A percentile compares a stretch with the other conserved stretches of the same genome.
These are phyloP conservation scores for Atta cephalotes DNA, from an alignment of 1,140 invertebrate species.

Conservation along the genomic window DNA sequence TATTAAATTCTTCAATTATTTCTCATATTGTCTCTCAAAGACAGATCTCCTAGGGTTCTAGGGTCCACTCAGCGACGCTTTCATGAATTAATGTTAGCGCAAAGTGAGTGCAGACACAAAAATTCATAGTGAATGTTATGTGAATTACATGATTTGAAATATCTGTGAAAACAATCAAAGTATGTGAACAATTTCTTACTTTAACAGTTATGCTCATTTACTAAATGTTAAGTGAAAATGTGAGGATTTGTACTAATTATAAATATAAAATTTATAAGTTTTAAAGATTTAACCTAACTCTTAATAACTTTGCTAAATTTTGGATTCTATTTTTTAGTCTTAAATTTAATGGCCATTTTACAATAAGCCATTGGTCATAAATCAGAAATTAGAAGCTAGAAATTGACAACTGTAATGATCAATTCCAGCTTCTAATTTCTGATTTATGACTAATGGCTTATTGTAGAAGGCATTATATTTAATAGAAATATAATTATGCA, in stretches of 20 bases:
- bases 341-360: not conserved
- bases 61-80: constrained; percentile 70
- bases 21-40: constrained; percentile 44
- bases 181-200: constrained; percentile 26
- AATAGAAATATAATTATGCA: constrained; percentile 22
- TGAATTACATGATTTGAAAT: constrained; percentile 33
- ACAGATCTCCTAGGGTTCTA: constrained; percentile 71
- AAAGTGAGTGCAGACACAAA: constrained; percentile 65
- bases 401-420: no score
- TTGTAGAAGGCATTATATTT: no score
- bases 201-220: constrained; percentile 38
- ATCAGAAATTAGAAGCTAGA: no score
- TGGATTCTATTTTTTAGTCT: not conserved
- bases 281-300: not conserved
- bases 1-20: constrained; percentile 37
- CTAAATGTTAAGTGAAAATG: constrained; percentile 29
- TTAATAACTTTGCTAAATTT: no score
- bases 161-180: constrained; percentile 38
- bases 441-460: no score
- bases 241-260: constrained; percentile 48
- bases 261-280: constrained; percentile 2
- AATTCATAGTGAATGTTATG: constrained; percentile 36
- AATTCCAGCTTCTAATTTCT: no score
- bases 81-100: constrained; percentile 50
- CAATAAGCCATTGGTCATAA: no score